Conservation (phyloP, 2,888 invertebrate genomes). For the Eustalomyia histrio region DNA sequence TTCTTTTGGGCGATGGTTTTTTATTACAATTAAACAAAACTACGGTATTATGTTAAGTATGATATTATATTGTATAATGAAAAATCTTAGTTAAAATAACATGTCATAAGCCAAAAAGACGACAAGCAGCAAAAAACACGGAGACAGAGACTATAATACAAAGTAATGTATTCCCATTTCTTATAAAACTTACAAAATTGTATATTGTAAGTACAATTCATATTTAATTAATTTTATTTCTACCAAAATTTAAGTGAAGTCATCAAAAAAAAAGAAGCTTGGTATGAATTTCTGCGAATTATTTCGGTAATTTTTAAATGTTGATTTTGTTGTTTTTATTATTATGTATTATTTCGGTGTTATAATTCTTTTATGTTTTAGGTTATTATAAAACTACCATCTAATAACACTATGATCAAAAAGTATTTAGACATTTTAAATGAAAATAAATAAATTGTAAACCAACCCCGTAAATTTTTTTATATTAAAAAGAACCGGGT, state of each 20-base stretch:
- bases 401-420: neutral
- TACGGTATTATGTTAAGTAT: slow-evolving; percentile 25
- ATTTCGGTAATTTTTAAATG: slow-evolving; percentile 58
- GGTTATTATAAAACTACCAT: slow-evolving; percentile 52
- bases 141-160: neutral
- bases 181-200: slow-evolving; percentile 18
- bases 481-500: too few species aligned
- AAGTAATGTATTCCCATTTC: slow-evolving; percentile 45
- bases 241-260: slow-evolving; percentile 72
- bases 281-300: slow-evolving; percentile 67
- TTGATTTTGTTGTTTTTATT: slow-evolving; percentile 48
- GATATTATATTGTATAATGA: slow-evolving; percentile 10
- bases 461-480: too few species aligned
- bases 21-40: slow-evolving; percentile 22
- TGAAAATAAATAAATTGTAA: too few species aligned
- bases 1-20: slow-evolving; percentile 21
- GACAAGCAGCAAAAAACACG: slow-evolving; percentile 31
- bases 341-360: slow-evolving; percentile 54
- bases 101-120: slow-evolving; percentile 57
- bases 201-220: slow-evolving; percentile 38
- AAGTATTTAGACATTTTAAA: neutral
- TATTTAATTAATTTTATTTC: slow-evolving; percentile 61
- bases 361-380: slow-evolving; percentile 63
- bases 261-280: slow-evolving; percentile 69
- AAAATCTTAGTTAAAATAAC: slow-evolving; percentile 23